These are phyloP conservation scores for Teleiodes luculella DNA, from an alignment of 2,888 invertebrate species.

Conservation along the genomic window DNA sequence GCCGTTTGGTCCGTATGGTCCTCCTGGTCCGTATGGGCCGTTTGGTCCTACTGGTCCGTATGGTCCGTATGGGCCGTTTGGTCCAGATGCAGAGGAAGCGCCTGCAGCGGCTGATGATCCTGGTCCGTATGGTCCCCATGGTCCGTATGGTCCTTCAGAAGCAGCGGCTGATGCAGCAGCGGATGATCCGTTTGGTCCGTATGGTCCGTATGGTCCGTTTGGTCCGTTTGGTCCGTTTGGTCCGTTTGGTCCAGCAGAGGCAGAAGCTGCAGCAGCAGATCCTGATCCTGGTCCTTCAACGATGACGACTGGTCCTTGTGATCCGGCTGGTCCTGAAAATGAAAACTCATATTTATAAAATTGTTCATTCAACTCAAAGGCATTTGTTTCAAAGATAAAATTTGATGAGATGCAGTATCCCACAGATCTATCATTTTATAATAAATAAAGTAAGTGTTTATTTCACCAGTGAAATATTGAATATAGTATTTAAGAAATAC, in stretches of 20 bases:
- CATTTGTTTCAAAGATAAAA: too few relatives aligned
- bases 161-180: conserved; percentile 8
- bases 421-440: too few relatives aligned
- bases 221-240: conserved; percentile 10
- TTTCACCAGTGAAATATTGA: too few relatives aligned
- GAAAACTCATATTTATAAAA: too few relatives aligned
- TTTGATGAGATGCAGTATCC: too few relatives aligned
- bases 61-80: neutral
- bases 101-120: conserved; percentile 12
- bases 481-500: too few relatives aligned
- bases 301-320: conserved; percentile 7
- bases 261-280: conserved; percentile 4
- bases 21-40: too few relatives aligned
- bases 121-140: too few relatives aligned
- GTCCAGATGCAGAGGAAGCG: neutral
- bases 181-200: conserved; percentile 3
- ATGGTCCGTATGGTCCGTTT: conserved; percentile 8
- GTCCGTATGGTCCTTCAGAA: neutral
- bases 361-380: too few relatives aligned
- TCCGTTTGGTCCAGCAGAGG: conserved; percentile 5
- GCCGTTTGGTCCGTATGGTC: neutral
- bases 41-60: conserved; percentile 8
- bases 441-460: too few relatives aligned
- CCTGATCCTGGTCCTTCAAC: conserved; percentile 5
- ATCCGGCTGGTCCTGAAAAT: conserved; percentile 6